phyloP scores from a whole-genome alignment of 1,140 invertebrate genomes.

The Orussus abietinus region DNA sequence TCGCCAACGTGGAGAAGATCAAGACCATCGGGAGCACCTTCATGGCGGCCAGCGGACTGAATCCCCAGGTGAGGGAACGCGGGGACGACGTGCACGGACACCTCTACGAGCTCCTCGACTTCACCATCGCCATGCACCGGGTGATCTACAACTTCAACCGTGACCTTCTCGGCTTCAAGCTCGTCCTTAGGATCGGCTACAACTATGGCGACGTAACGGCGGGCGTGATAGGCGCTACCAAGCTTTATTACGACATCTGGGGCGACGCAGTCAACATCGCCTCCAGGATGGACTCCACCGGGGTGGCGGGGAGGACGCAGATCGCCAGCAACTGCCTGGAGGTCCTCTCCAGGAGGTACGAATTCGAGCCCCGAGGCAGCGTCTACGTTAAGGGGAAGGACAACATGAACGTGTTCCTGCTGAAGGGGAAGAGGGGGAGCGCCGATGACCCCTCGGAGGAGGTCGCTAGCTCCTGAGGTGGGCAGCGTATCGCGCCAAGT shows the following conservation, averaged over 20 bases:
- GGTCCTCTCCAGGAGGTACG: slow-evolving; percentile 64
- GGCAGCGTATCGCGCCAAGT: no score
- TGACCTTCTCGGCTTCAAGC: slow-evolving; percentile 82
- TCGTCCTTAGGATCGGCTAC: slow-evolving; percentile 82
- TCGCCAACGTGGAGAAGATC: slow-evolving; percentile 92
- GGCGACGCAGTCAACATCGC: slow-evolving; percentile 98
- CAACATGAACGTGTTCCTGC: slow-evolving; percentile 84
- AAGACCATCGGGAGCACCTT: slow-evolving; percentile 97
- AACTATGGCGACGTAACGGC: slow-evolving; percentile 89
- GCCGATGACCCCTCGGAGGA: slow-evolving; percentile 7
- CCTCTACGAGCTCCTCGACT: slow-evolving; percentile 82
- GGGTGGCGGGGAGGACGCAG: slow-evolving; percentile 81
- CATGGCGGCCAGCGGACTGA: slow-evolving; percentile 94
- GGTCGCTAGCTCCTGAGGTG: no score
- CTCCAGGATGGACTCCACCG: slow-evolving; percentile 92
- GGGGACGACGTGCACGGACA: slow-evolving; percentile 76
- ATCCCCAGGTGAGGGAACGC: slow-evolving; percentile 65
- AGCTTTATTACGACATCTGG: slow-evolving; percentile 97
- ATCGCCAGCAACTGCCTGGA: slow-evolving; percentile 71
- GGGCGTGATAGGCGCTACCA: slow-evolving; percentile 94
- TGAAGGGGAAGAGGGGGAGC: slow-evolving; percentile 55
- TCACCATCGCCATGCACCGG: slow-evolving; percentile 81
- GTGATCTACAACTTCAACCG: slow-evolving; percentile 86
- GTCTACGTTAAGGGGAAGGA: slow-evolving; percentile 96
- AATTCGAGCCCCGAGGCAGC: slow-evolving; percentile 77